phyloP scores from a whole-genome alignment of 2,113 vertebrate genomes.

The Chloropsis hardwickii region DNA sequence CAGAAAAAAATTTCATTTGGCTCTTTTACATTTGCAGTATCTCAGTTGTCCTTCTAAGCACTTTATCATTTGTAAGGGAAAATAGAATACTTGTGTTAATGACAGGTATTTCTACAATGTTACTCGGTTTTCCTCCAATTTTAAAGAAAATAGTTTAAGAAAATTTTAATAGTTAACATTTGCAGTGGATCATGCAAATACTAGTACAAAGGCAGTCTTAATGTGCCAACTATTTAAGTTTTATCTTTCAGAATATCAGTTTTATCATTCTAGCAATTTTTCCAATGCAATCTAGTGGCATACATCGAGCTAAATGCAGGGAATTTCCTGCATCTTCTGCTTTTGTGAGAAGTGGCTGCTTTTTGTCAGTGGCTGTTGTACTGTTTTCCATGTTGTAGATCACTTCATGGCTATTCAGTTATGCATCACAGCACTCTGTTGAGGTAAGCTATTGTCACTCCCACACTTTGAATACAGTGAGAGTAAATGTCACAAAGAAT shows the following conservation, averaged over 20 bases:
- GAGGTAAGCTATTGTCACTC: neutral
- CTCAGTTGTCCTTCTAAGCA: neutral
- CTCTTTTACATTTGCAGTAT: neutral
- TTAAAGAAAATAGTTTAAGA: neutral
- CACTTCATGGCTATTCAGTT: neutral
- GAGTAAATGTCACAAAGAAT: neutral
- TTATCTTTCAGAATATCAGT: neutral
- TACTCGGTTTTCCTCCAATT: neutral
- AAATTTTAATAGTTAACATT: neutral
- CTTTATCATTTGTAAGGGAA: neutral
- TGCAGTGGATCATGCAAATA: neutral
- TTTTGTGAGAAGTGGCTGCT: neutral
- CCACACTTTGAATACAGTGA: neutral
- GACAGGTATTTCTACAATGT: neutral
- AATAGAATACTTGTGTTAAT: neutral
- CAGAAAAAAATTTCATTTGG: neutral
- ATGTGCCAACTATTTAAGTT: neutral
- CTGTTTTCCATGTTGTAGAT: neutral
- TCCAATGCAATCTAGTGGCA: neutral
- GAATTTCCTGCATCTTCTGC: neutral
- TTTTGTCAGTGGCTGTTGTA: neutral
- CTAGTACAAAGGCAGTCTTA: neutral
- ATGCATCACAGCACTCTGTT: neutral
- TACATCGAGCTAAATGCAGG: neutral
- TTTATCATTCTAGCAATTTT: neutral